phyloP scores from a whole-genome alignment of 2,797 vertebrate species.

The Morelia viridis region DNA sequence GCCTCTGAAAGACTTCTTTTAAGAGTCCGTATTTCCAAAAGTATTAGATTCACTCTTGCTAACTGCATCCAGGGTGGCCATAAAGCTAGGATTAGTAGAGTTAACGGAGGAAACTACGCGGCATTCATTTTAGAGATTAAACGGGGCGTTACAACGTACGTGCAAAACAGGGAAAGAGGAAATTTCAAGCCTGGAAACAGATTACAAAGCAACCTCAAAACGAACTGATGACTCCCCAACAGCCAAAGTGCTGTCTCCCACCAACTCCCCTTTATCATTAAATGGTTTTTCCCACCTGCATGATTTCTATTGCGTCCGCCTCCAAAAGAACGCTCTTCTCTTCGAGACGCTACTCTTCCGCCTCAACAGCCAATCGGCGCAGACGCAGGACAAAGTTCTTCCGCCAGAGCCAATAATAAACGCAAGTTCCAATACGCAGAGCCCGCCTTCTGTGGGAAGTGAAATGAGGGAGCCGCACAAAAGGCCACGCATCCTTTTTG shows the following conservation, averaged over 20 bases:
- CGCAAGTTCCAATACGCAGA: no score
- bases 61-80: background rate
- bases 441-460: background rate
- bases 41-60: background rate
- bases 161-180: background rate
- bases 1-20: background rate
- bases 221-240: background rate
- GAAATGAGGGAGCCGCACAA: background rate
- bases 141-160: no score
- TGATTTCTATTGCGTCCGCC: accelerated
- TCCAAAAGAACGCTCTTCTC: accelerated
- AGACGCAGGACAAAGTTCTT: background rate
- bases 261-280: background rate
- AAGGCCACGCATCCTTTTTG: background rate
- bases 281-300: background rate
- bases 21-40: background rate
- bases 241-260: background rate
- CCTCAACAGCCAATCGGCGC: background rate
- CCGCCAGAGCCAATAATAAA: background rate
- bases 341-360: background rate
- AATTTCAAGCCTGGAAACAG: background rate
- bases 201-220: background rate
- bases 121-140: background rate
- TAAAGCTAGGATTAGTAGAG: background rate
- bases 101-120: background rate